phyloP scores from a whole-genome alignment of 1,140 invertebrate species.

The Drosophila aff. region DNA sequence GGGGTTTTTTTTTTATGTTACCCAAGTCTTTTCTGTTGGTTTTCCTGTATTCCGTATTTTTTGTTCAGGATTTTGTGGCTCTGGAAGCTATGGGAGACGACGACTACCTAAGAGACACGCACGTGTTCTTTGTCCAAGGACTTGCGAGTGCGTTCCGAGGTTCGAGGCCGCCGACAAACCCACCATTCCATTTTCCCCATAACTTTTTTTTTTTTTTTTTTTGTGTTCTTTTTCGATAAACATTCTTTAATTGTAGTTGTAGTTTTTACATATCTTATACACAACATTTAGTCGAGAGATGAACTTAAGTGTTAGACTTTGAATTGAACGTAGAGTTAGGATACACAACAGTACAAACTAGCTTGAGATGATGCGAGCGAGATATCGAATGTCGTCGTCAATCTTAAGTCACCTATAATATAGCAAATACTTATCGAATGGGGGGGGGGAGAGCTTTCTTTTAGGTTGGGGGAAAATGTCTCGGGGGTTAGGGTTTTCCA shows the following conservation, averaged over 20 bases:
- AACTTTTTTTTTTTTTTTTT: background rate
- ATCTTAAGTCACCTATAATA: slow-evolving; percentile 33
- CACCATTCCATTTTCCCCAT: slow-evolving; percentile 1
- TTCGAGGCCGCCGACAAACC: slow-evolving; percentile 11
- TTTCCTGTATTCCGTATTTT: slow-evolving; percentile 2
- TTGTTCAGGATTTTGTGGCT: slow-evolving; percentile 1
- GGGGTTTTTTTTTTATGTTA: background rate
- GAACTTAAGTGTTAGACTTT: slow-evolving; percentile 49
- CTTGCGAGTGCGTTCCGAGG: slow-evolving; percentile 9
- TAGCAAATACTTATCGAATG: slow-evolving; percentile 29
- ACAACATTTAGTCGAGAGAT: slow-evolving; percentile 51
- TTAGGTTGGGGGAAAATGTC: background rate
- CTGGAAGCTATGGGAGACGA: slow-evolving; percentile 25
- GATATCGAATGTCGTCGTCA: slow-evolving; percentile 14
- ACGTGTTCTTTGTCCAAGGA: slow-evolving; percentile 41
- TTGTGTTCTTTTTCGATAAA: slow-evolving; percentile 30
- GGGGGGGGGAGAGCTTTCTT: background rate
- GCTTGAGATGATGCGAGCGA: slow-evolving; percentile 34
- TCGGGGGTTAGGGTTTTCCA: background rate
- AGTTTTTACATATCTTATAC: slow-evolving; percentile 49
- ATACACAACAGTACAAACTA: slow-evolving; percentile 42
- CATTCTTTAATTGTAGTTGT: slow-evolving; percentile 44
- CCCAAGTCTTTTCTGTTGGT: slow-evolving; percentile 7
- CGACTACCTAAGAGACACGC: slow-evolving; percentile 29
- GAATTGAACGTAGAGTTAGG: slow-evolving; percentile 55